Evolutionary conservation across 2,888 invertebrate species (phyloP).

Genomic region (Drosophila prostipennis): DNA sequence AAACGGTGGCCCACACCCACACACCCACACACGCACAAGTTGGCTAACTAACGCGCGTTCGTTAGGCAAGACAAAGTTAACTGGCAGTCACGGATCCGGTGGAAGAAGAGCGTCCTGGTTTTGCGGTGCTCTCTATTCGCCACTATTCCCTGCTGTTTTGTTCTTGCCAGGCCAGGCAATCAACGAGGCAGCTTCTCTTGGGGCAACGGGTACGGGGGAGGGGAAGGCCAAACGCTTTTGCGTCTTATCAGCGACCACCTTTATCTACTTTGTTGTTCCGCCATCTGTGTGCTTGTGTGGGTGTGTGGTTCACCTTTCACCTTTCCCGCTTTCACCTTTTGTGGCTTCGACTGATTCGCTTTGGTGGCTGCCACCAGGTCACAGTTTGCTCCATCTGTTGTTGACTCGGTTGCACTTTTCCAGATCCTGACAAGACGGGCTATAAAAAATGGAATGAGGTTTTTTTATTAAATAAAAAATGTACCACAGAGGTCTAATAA

Average conservation of each 20-base stretch:
- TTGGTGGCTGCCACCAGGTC: conserved; percentile 10
- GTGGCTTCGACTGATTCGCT: conserved; percentile 19
- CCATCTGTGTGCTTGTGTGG: background rate
- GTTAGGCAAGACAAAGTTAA: conserved; percentile 70
- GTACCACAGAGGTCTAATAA: no score
- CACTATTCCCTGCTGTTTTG: conserved; percentile 24
- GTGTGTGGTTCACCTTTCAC: conserved; percentile 1
- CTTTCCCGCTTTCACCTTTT: background rate
- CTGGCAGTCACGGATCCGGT: conserved; percentile 59
- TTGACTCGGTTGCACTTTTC: conserved; percentile 36
- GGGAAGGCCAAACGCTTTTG: conserved; percentile 17
- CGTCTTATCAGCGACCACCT: conserved; percentile 33
- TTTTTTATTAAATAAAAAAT: background rate
- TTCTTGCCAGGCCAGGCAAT: conserved; percentile 58
- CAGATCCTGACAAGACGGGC: conserved; percentile 16
- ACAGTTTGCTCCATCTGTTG: background rate
- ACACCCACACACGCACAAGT: conserved; percentile 18
- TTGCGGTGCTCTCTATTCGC: conserved; percentile 10
- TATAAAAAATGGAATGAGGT: background rate
- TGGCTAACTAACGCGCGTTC: conserved; percentile 61
- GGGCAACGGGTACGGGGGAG: background rate
- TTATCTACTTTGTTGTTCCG: conserved; percentile 28
- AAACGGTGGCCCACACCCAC: conserved; percentile 47
- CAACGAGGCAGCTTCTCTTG: conserved; percentile 41
- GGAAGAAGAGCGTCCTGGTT: conserved; percentile 16